Evolutionary conservation across 2,888 invertebrate species (phyloP).

Genomic region (Stegana nigrithorax): DNA sequence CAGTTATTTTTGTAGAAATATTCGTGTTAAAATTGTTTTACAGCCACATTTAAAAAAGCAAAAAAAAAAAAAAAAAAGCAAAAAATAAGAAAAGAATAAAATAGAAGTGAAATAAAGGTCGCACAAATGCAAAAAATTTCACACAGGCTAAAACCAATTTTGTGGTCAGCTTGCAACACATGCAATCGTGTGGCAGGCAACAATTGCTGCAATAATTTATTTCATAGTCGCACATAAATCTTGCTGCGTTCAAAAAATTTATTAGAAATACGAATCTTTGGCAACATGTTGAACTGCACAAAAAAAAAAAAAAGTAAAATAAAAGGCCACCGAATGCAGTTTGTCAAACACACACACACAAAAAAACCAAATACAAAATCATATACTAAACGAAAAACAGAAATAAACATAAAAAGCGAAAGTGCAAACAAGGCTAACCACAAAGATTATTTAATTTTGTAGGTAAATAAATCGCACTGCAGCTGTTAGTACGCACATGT

Average conservation of each 20-base stretch:
- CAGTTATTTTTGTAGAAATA: no score
- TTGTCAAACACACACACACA: no score
- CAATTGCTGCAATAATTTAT: conserved; percentile 7
- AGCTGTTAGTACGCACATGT: no score
- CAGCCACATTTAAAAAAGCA: not conserved
- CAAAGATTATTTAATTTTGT: conserved; percentile 13
- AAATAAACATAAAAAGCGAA: not conserved
- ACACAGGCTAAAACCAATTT: not conserved
- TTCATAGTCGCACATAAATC: not conserved
- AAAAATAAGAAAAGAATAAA: no score
- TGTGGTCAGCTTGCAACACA: conserved; percentile 4
- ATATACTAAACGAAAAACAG: not conserved
- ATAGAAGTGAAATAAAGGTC: no score
- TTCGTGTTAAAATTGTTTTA: no score
- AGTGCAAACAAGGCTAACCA: not conserved
- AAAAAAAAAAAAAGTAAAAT: not conserved
- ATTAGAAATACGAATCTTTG: conserved; percentile 6
- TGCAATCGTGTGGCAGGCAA: not conserved
- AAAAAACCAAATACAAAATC: no score
- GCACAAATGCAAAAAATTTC: not conserved
- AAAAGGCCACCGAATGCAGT: not conserved
- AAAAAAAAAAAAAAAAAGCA: no score
- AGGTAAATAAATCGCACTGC: conserved; percentile 11
- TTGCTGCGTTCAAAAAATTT: not conserved
- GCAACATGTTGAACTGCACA: not conserved